Percentiles rank a stretch among this genome's conserved stretches.
phyloP scores from a whole-genome alignment of 2,113 vertebrate genomes.

The Rousettus leschenaultii region DNA sequence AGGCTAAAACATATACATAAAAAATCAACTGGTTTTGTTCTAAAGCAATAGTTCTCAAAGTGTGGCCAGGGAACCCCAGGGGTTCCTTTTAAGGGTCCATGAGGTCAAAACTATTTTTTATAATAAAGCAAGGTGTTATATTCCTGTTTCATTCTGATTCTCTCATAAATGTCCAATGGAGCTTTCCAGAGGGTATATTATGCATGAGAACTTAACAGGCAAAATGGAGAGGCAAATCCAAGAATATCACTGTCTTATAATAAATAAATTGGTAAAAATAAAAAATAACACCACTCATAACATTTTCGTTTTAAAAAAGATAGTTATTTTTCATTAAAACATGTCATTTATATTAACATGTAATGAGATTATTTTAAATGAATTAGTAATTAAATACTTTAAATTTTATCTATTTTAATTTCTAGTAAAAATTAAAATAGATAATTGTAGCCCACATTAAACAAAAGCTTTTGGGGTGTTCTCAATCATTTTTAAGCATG shows the following conservation, averaged over 20 bases:
- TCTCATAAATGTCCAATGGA: neutral
- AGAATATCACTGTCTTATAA: neutral
- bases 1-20: neutral
- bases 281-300: neutral
- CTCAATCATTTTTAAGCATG: neutral
- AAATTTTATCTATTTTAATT: neutral
- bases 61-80: fast-evolving
- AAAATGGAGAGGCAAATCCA: neutral
- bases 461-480: neutral
- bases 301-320: neutral
- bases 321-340: neutral
- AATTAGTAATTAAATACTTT: neutral
- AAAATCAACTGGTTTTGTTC: neutral
- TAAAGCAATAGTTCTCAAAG: neutral
- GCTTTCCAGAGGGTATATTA: neutral
- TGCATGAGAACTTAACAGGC: neutral
- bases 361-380: neutral
- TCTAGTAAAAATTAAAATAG: neutral
- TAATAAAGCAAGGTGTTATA: neutral
- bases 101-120: neutral
- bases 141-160: neutral
- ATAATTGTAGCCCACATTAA: neutral
- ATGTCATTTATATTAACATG: neutral
- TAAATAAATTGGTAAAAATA: neutral
- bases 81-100: neutral